Percentiles rank a stretch among this genome's conserved stretches.
phyloP scores from a whole-genome alignment of 1,140 invertebrate genomes.

The Drosophila punjabiensis region DNA sequence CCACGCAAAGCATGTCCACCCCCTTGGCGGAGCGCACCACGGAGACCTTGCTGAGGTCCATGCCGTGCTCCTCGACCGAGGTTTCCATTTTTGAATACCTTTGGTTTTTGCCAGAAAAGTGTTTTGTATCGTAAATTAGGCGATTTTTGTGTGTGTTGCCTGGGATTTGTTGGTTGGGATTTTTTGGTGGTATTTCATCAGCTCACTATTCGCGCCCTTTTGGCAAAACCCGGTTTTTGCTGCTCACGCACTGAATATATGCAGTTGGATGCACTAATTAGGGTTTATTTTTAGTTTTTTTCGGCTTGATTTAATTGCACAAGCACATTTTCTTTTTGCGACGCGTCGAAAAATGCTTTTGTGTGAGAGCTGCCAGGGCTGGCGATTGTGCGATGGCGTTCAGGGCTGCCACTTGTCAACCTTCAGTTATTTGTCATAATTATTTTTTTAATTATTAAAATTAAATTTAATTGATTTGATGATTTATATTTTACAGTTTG shows the following conservation, averaged over 20 bases:
- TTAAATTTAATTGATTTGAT: slow-evolving; percentile 4
- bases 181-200: slow-evolving; percentile 72
- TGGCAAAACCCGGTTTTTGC: background rate
- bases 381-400: slow-evolving; percentile 6
- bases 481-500: slow-evolving; percentile 87
- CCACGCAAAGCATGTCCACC: slow-evolving; percentile 79
- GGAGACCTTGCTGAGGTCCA: slow-evolving; percentile 73
- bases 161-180: slow-evolving; percentile 74
- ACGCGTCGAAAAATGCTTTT: slow-evolving; percentile 67
- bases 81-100: slow-evolving; percentile 66
- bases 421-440: slow-evolving; percentile 2
- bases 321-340: slow-evolving; percentile 61
- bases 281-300: slow-evolving; percentile 10
- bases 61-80: slow-evolving; percentile 49
- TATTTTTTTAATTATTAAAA: background rate
- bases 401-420: slow-evolving; percentile 56
- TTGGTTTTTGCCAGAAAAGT: slow-evolving; percentile 55
- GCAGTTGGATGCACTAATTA: background rate
- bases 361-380: slow-evolving; percentile 60
- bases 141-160: slow-evolving; percentile 49
- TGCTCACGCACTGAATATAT: background rate
- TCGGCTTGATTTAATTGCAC: slow-evolving; percentile 28
- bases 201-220: slow-evolving; percentile 39
- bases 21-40: slow-evolving; percentile 80
- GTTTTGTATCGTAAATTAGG: slow-evolving; percentile 67